These are phyloP conservation scores for Kryptolebias marmoratus DNA, from an alignment of 2,113 vertebrate genomes.

Conservation along the genomic window DNA sequence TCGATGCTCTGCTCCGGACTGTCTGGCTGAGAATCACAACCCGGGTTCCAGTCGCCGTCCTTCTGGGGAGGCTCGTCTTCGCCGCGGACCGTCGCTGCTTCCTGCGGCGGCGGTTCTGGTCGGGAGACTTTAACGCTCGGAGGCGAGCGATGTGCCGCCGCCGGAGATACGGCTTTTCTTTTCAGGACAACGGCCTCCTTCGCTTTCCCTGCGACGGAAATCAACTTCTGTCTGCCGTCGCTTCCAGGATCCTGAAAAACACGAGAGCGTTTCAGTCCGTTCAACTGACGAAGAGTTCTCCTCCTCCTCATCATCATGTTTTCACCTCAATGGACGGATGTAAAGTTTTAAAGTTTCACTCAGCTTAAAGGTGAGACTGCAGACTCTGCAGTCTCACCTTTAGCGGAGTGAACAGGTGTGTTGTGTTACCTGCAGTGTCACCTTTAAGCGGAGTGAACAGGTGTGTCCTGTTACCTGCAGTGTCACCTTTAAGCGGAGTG, in stretches of 20 bases:
- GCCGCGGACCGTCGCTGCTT: background rate
- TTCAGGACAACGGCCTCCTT: background rate
- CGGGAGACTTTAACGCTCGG: background rate
- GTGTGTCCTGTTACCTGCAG: no score
- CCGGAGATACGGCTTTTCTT: background rate
- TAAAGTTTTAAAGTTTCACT: no score
- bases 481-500: no score
- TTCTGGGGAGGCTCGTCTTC: no score
- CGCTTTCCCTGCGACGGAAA: background rate
- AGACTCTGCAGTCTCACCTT: no score
- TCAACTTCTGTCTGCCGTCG: slow-evolving; percentile 6
- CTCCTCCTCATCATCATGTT: no score
- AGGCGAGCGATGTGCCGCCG: background rate
- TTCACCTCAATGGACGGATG: no score
- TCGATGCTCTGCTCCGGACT: background rate
- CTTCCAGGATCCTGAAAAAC: slow-evolving; percentile 15
- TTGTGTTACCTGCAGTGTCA: no score
- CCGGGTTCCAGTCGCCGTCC: background rate
- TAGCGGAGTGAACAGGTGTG: no score
- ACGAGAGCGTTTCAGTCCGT: background rate
- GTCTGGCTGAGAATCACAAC: background rate
- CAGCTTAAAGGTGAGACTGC: no score
- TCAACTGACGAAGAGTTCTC: no score
- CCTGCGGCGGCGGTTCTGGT: background rate
- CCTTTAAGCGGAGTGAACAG: no score